Base-by-base conservation (phyloP, 92 coral and sea anemone species). In the Blastomussa wellsi region DNA sequence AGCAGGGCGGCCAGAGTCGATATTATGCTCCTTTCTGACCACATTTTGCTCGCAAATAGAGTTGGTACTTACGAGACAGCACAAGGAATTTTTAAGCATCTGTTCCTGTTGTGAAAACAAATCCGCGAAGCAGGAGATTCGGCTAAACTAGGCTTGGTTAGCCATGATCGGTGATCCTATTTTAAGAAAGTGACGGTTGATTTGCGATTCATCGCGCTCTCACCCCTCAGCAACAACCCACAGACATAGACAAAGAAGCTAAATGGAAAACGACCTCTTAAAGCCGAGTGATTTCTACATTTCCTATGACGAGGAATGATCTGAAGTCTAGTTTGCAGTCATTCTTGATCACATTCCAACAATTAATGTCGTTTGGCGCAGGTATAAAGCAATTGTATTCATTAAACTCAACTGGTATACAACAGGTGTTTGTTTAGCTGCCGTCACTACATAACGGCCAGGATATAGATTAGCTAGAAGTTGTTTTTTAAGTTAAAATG, bases 121-220 rank as follows among this genome's bases (percentile, higher is more conserved):
- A 72, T 39, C 35, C 62, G 6, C 38, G 5, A 51, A 33, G 24
- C 60, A 72, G 7, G 7, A 36, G 12, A n/a, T 51, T 52, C 8
- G 3, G 1, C 28, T 26, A 37, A 16, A 44, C 44, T 47, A 5
- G 69, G 65, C 19, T 80, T 28, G 86, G 68, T 33, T 1, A 24
- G 78, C 86, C 71, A 82, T 82, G 86, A 82, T 69, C 74, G 52
- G 16, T 80, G 70, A 36, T 53, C 9, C 86, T 82, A 82, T 82
- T 49, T 82, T 82, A 24, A 82, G 86, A 82, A 72, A 29, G 55
- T 82, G 78, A 82, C 70, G 24, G 6, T 33, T 71, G 19, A 7
- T 32, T 28, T 32, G 35, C n/a, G 35, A 19, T 7, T 70, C 75
- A 37, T 70, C 48, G 47, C 75, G 44, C 12, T 26, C 19, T 70